Evolutionary conservation across 35 echinoderm and acorn worm genomes (phyloP).

Genomic region (Apostichopus californicus): DNA sequence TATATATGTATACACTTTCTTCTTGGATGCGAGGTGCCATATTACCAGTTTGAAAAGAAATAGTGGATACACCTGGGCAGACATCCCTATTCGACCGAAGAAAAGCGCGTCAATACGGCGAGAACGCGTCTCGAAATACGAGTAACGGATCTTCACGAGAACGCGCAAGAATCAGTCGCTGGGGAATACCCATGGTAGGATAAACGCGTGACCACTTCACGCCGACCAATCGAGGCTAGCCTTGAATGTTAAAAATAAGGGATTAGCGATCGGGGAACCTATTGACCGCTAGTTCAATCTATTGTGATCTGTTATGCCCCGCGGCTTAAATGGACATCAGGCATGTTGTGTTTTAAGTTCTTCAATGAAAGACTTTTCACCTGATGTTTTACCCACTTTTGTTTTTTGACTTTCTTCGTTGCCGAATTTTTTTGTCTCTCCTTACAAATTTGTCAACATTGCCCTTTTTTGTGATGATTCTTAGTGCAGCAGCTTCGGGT

Average conservation of each 20-base stretch:
- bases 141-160: conserved; percentile 14
- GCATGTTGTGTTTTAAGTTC: background rate
- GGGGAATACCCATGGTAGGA: conserved; percentile 25
- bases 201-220: background rate
- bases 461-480: conserved; percentile 42
- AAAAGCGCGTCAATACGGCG: background rate
- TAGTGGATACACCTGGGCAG: conserved; percentile 14
- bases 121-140: background rate
- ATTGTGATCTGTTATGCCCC: conserved; percentile 27
- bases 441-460: conserved; percentile 46
- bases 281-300: conserved; percentile 2
- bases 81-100: background rate
- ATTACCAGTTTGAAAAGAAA: background rate
- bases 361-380: background rate
- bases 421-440: background rate
- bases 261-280: background rate
- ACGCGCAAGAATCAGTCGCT: conserved; percentile 16
- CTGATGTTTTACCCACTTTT: background rate
- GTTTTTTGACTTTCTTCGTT: background rate
- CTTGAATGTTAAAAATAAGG: background rate
- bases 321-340: conserved; percentile 19
- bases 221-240: background rate
- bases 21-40: background rate
- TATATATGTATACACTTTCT: too few relatives aligned
- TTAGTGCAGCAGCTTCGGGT: conserved; percentile 1